These are phyloP conservation scores for Ivindomyrus marchei DNA, from an alignment of 2,113 vertebrate species.

Conservation along the genomic window DNA sequence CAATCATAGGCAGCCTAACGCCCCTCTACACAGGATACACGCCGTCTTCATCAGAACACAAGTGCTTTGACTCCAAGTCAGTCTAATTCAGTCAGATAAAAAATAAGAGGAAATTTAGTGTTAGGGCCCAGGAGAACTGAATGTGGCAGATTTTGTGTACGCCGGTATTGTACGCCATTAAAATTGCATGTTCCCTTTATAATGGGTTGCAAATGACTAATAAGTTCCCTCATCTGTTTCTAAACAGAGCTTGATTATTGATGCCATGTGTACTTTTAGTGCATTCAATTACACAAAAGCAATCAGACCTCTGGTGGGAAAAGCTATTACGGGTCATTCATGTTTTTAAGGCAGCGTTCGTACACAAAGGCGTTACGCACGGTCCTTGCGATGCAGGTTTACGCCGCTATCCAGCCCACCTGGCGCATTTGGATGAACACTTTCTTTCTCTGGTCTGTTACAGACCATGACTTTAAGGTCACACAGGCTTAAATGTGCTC, in stretches of 20 bases:
- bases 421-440: slow-evolving; percentile 51
- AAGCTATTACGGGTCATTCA: slow-evolving; percentile 27
- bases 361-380: slow-evolving; percentile 56
- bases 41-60: neutral
- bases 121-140: neutral
- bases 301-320: slow-evolving; percentile 61
- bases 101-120: neutral
- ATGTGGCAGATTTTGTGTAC: slow-evolving; percentile 26
- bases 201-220: slow-evolving; percentile 74
- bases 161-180: slow-evolving; percentile 35
- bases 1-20: slow-evolving; percentile 33
- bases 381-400: slow-evolving; percentile 39
- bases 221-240: slow-evolving; percentile 62
- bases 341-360: slow-evolving; percentile 62
- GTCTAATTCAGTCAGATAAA: neutral
- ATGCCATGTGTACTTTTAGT: slow-evolving; percentile 59
- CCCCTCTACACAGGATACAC: slow-evolving; percentile 52
- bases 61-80: neutral
- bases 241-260: slow-evolving; percentile 73
- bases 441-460: slow-evolving; percentile 38
- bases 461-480: slow-evolving; percentile 55
- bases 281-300: slow-evolving; percentile 67
- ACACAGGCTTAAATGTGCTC: slow-evolving; percentile 52
- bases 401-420: slow-evolving; percentile 61
- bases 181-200: slow-evolving; percentile 35